Evolutionary conservation across 2,888 invertebrate species (phyloP), one percentile per base, ranked within the genome.

Genomic region (Syritta pipiens): DNA sequence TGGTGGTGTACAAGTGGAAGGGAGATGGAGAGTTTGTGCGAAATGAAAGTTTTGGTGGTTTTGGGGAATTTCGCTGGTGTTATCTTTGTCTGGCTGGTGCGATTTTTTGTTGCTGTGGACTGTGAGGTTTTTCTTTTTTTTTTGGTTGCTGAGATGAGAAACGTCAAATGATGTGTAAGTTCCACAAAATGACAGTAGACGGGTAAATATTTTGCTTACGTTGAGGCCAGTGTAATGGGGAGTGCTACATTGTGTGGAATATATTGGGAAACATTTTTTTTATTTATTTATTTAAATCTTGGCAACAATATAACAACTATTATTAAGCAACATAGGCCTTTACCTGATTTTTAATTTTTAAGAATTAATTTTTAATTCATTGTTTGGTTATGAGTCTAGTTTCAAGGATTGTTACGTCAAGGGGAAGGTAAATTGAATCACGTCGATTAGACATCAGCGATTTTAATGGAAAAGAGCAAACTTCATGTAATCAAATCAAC

Each of bases 81-180:
- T 55, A 48, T 24, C 59, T 26, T 67, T 46, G 14, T 79, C 44
- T 51, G 10, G 5, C 46, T 9, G 26, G 22, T 53, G 35, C 14
- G 37, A 37, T 2, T 40, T 68, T 68, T 76, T 44, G 46, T 51
- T 69, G 9, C 32, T 65, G 51, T 60, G 60, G 51, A 55, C n/a
- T 40, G 14, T 24, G 12, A n/a, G n/a, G 1, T 24, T 49, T 32
- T 69, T 26, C 51, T 59, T 12, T 24, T 49, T 32, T 69, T 26
- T 59, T 59, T 12, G 37, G 30, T 40, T 2, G 3, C 10, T 0
- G 9, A n/a, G n/a, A n/a, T n/a, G 6, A 10, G 19, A 77, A 67
- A 44, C 28, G 79, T 79, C 79, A 79, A 74, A 12, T 79, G 79
- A 79, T 79, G 79, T 79, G 79, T 79, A 79, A 79, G 74, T 68